phyloP scores from a whole-genome alignment of 92 coral and sea anemone species.

The Actinernus sp. region DNA sequence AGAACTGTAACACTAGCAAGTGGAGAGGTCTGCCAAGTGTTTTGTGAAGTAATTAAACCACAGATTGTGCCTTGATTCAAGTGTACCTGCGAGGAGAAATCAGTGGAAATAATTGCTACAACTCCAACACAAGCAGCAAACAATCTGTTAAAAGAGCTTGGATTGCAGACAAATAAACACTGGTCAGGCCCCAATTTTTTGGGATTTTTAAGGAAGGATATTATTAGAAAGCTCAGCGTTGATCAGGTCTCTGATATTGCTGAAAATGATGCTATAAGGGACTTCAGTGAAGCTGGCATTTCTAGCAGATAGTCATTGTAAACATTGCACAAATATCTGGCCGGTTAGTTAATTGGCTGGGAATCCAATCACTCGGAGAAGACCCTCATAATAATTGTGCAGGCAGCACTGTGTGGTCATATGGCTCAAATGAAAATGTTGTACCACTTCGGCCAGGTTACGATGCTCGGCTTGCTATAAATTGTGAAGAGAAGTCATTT shows the following conservation, averaged over 20 bases:
- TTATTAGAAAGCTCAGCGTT: slow-evolving; percentile 21
- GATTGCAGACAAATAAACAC: slow-evolving; percentile 13
- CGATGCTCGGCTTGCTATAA: slow-evolving; percentile 29
- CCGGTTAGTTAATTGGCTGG: slow-evolving; percentile 35
- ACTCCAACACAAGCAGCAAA: slow-evolving; percentile 59
- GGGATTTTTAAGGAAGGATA: slow-evolving; percentile 42
- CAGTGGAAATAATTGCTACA: slow-evolving; percentile 28
- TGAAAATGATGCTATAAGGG: no score
- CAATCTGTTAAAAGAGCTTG: slow-evolving; percentile 10
- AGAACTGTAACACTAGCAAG: slow-evolving; percentile 26
- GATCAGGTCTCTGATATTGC: no score
- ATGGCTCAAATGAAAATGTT: slow-evolving; percentile 18
- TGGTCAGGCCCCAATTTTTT: slow-evolving; percentile 34
- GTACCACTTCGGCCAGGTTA: slow-evolving; percentile 51
- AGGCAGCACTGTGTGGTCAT: slow-evolving; percentile 22
- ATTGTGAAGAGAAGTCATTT: slow-evolving; percentile 20
- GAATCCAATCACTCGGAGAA: slow-evolving; percentile 26
- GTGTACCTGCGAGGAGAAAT: slow-evolving; percentile 40
- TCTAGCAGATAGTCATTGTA: slow-evolving; percentile 3
- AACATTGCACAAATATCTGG: slow-evolving; percentile 34
- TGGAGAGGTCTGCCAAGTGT: slow-evolving; percentile 27
- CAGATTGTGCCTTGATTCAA: slow-evolving; percentile 43
- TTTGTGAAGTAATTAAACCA: slow-evolving; percentile 47
- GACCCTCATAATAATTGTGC: not conserved
- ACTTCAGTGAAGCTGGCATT: no score